phyloP scores from a whole-genome alignment of 2,888 invertebrate species.

The Rhopalosiphum nymphaeae region DNA sequence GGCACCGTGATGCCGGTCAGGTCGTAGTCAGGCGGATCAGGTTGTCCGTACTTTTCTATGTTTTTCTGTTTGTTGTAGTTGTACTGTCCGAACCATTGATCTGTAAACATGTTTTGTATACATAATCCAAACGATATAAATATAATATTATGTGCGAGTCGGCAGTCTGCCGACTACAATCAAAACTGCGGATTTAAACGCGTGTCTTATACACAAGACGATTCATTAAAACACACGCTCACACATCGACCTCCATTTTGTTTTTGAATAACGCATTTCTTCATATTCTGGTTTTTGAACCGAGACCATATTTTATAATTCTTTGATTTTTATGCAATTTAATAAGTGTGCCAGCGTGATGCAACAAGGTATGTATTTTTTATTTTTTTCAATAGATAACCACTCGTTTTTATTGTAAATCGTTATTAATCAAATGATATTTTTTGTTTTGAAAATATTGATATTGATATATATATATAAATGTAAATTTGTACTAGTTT shows the following conservation, averaged over 20 bases:
- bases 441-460: background rate
- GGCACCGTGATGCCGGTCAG: slow-evolving; percentile 76
- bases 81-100: slow-evolving; percentile 75
- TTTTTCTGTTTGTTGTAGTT: slow-evolving; percentile 79
- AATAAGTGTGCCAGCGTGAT: background rate
- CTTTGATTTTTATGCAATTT: background rate
- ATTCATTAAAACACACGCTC: background rate
- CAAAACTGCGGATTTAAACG: background rate
- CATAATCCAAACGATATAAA: background rate
- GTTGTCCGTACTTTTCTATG: slow-evolving; percentile 72
- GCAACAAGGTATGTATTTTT: background rate
- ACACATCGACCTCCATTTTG: background rate
- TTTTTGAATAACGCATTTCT: background rate
- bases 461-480: background rate
- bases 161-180: background rate
- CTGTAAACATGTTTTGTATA: slow-evolving; percentile 31
- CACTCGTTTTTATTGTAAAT: background rate
- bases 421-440: background rate
- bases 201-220: background rate
- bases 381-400: background rate
- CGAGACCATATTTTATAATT: background rate
- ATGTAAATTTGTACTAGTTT: background rate
- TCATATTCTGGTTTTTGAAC: too few relatives aligned
- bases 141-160: background rate
- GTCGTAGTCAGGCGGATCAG: slow-evolving; percentile 76